A percentile compares a stretch with the other conserved stretches of the same genome.
phyloP scores from a whole-genome alignment of 1,140 invertebrate species.

The Helicoverpa armigera region DNA sequence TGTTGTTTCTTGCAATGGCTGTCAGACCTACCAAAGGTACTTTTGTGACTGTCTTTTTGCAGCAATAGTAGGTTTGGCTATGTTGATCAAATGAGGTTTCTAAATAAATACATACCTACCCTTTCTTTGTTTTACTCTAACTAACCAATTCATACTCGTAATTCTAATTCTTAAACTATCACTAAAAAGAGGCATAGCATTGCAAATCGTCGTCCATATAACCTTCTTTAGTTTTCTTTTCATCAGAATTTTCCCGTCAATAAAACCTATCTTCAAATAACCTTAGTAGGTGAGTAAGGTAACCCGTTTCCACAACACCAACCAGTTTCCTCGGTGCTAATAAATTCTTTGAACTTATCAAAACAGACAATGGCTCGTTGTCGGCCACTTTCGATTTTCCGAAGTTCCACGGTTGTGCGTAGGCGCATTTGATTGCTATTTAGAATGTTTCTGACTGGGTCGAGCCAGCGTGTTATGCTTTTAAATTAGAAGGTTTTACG shows the following conservation, averaged over 20 bases:
- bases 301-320: background rate
- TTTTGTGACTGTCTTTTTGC: too few species aligned
- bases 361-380: slow-evolving; percentile 38
- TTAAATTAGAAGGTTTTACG: slow-evolving; percentile 13
- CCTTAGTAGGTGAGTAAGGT: slow-evolving; percentile 31
- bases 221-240: too few species aligned
- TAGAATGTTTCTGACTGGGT: slow-evolving; percentile 14
- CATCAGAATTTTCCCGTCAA: too few species aligned
- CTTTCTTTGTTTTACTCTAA: too few species aligned
- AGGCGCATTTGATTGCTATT: slow-evolving; percentile 47
- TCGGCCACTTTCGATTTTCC: slow-evolving; percentile 54
- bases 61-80: too few species aligned
- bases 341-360: slow-evolving; percentile 43
- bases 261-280: background rate
- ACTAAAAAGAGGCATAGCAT: too few species aligned
- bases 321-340: slow-evolving; percentile 32
- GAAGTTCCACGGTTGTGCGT: slow-evolving; percentile 47
- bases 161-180: too few species aligned
- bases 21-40: too few species aligned
- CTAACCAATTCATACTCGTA: too few species aligned
- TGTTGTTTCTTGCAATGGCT: background rate
- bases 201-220: too few species aligned
- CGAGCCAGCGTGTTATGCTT: slow-evolving; percentile 1
- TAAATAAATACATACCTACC: too few species aligned
- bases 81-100: too few species aligned